Base-by-base conservation (phyloP, 2,888 invertebrate species). In the Uloborus plumipes region DNA sequence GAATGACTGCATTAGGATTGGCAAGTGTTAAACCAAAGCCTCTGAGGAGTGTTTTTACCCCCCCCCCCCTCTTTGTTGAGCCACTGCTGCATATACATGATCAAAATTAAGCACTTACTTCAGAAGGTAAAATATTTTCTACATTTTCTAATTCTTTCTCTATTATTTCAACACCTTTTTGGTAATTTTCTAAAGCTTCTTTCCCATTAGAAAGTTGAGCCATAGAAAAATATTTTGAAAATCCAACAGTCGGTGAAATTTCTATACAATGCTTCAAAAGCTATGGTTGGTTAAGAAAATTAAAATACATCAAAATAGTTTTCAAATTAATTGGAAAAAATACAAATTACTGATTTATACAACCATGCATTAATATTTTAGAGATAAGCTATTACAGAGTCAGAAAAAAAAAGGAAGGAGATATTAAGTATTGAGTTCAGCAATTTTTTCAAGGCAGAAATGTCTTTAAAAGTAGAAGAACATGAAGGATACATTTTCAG, bases 211-310 rank as follows among this genome's bases (percentile, higher is more conserved):
- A 86, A 74, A 90, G 86, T 85, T 90, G 90, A 4, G 89, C 90
- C 75, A 90, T 86, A 76, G 89, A 89, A 88, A 90, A 88, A 84
- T 89, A 90, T 85, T 90, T 90, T n/a, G 87, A 85, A 84, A 88
- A 88, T 4, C 90, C 90, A 65, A 86, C 80, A 51, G 89, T 88
- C 9, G 90, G 90, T 70, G 87, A 85, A 4, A 89, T 79, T 26
- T 88, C 88, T 18, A 90, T 88, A 15, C 89, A 89, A 14, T 70
- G 72, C 58, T 71, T 65, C n/a, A 75, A 71, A 20, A 76, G 66
- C 81, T 82, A 39, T 6, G 13, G 49, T 22, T 61, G 84, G 55
- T 84, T 58, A 50, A 80, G 84, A 18, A 87, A 72, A 26, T 26
- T 26, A 67, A 84, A 85, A 58, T 58, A 51, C 20, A 51, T 18